Evolutionary conservation across 2,888 invertebrate species (phyloP).

Genomic region (Heliconius cydno): DNA sequence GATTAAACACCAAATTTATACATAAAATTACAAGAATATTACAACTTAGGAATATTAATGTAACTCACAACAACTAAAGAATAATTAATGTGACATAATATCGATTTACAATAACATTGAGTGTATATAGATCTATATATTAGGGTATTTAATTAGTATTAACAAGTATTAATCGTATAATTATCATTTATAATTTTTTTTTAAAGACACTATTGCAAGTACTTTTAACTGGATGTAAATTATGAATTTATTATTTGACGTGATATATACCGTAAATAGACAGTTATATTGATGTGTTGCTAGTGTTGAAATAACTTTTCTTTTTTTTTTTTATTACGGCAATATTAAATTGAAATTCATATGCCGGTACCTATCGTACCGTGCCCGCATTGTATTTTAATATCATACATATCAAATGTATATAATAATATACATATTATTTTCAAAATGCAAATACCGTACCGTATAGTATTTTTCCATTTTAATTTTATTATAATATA

Average conservation of each 20-base stretch:
- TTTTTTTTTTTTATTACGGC: not conserved
- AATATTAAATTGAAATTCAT: not conserved
- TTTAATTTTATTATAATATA: too few species aligned
- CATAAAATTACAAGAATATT: conserved; percentile 34
- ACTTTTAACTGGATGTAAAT: conserved; percentile 33
- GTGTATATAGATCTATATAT: conserved; percentile 1
- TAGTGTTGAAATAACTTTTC: not conserved
- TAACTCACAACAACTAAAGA: conserved; percentile 21
- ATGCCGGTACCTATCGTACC: not conserved
- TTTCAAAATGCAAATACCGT: too few species aligned
- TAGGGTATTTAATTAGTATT: conserved; percentile 43
- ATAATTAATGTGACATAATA: conserved; percentile 32
- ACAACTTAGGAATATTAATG: conserved; percentile 36
- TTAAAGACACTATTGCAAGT: conserved; percentile 49
- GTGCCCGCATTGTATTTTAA: too few species aligned
- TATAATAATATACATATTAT: too few species aligned
- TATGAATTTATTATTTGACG: conserved; percentile 39
- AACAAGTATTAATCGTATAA: conserved; percentile 56
- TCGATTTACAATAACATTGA: conserved; percentile 27
- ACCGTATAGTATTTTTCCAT: too few species aligned
- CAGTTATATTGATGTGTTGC: conserved; percentile 42
- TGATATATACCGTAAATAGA: conserved; percentile 40
- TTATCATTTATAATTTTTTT: conserved; percentile 58
- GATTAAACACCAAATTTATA: conserved; percentile 23
- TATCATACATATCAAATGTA: too few species aligned